Evolutionary conservation across 2,888 invertebrate genomes (phyloP).

Genomic region (Aleiodes leptofemur): DNA sequence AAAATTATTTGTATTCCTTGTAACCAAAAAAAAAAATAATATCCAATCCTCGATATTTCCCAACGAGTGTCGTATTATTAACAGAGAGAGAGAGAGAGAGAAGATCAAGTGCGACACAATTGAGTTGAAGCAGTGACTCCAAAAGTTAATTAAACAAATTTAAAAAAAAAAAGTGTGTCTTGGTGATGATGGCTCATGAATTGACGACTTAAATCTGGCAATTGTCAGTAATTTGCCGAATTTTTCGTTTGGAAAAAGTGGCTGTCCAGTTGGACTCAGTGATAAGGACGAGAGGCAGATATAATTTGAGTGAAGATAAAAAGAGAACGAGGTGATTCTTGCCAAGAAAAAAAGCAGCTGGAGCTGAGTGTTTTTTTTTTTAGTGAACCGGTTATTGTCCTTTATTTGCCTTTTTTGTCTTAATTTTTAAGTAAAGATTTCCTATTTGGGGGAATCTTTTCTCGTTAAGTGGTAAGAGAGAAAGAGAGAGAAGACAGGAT

Average conservation of each 20-base stretch:
- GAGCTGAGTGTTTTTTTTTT: constrained; percentile 28
- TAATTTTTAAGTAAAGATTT: background rate
- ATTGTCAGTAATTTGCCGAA: constrained; percentile 43
- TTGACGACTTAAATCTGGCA: constrained; percentile 44
- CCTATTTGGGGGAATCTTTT: background rate
- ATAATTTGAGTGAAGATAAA: constrained; percentile 50
- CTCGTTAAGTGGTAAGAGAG: constrained; percentile 8
- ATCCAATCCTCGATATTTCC: background rate
- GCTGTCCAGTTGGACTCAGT: constrained; percentile 40
- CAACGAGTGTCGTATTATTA: constrained; percentile 10
- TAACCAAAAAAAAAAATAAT: background rate
- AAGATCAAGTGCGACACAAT: constrained; percentile 39
- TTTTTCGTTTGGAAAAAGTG: constrained; percentile 47
- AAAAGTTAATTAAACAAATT: background rate
- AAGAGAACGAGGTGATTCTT: constrained; percentile 43
- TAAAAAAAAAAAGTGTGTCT: constrained; percentile 23
- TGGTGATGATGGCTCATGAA: background rate
- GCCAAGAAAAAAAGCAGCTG: constrained; percentile 39
- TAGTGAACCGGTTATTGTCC: constrained; percentile 8
- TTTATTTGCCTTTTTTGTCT: constrained; percentile 7
- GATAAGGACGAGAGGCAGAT: constrained; percentile 42
- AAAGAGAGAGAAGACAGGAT: constrained; percentile 56
- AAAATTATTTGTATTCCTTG: background rate
- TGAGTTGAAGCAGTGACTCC: constrained; percentile 33
- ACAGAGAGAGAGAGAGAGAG: background rate